phyloP scores from a whole-genome alignment of 2,888 invertebrate species.

The Trachelus troglodyta region DNA sequence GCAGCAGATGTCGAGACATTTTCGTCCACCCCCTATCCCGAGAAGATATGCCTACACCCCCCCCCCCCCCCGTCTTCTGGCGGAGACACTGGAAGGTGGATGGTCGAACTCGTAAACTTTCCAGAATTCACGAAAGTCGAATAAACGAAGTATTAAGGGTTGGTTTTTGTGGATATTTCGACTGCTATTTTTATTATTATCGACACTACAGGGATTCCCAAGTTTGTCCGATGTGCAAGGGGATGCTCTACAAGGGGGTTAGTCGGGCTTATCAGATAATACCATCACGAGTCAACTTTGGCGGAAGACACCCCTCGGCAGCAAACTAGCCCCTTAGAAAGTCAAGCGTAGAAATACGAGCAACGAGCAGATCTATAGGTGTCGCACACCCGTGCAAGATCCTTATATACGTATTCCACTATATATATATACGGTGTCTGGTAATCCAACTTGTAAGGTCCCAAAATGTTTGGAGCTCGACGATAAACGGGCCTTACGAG shows the following conservation, averaged over 20 bases:
- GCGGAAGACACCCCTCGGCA: background rate
- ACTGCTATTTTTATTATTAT: background rate
- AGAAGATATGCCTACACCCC: background rate
- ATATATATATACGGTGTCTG: background rate
- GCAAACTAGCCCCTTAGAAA: background rate
- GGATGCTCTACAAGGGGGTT: background rate
- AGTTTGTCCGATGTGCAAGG: background rate
- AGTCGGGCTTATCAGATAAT: constrained; percentile 20
- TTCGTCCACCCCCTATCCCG: constrained; percentile 31
- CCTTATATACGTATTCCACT: background rate
- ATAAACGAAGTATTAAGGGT: background rate
- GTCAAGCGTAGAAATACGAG: background rate
- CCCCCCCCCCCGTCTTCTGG: background rate
- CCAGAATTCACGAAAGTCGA: background rate
- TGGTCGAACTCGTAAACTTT: background rate
- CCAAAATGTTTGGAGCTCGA: background rate
- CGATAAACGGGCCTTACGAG: background rate
- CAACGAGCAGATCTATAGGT: background rate
- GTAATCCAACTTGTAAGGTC: background rate
- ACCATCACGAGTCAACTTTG: constrained; percentile 10
- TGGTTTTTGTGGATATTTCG: background rate
- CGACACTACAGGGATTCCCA: background rate
- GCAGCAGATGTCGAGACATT: constrained; percentile 63
- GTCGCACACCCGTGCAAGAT: background rate
- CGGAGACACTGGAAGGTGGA: background rate